phyloP scores from a whole-genome alignment of 1,140 invertebrate genomes.

The Trachymyrmex cornetzi region DNA sequence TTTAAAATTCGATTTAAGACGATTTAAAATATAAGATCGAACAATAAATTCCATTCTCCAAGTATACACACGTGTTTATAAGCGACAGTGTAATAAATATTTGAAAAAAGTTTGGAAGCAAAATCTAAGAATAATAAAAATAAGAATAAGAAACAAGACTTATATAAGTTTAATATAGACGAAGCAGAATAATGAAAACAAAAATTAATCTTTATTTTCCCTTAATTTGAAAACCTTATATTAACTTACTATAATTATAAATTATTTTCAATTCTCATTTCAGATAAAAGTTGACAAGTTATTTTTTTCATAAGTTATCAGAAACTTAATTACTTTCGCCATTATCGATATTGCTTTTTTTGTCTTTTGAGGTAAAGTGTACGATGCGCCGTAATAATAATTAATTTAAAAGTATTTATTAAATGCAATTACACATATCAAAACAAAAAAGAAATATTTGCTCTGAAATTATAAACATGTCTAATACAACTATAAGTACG shows the following conservation, averaged over 20 bases:
- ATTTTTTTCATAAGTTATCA: neutral
- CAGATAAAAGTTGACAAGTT: neutral
- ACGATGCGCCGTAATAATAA: neutral
- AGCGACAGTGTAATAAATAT: neutral
- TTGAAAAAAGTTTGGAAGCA: neutral
- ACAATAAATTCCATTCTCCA: neutral
- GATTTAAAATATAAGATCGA: neutral
- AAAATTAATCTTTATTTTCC: neutral
- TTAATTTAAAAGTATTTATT: neutral
- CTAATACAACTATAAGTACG: neutral
- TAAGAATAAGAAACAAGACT: neutral
- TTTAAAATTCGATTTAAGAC: neutral
- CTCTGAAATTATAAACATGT: neutral
- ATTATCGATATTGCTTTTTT: neutral
- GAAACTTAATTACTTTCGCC: neutral
- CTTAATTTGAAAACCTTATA: neutral
- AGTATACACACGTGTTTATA: neutral
- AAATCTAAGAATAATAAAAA: neutral
- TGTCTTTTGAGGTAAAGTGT: neutral
- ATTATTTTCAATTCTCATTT: neutral
- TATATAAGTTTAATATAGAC: neutral
- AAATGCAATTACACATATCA: neutral
- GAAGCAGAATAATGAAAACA: neutral
- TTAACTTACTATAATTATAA: neutral
- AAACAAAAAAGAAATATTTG: neutral